Conservation (phyloP, 2,113 vertebrate genomes). For the Rhinichthys klamathensis region DNA sequence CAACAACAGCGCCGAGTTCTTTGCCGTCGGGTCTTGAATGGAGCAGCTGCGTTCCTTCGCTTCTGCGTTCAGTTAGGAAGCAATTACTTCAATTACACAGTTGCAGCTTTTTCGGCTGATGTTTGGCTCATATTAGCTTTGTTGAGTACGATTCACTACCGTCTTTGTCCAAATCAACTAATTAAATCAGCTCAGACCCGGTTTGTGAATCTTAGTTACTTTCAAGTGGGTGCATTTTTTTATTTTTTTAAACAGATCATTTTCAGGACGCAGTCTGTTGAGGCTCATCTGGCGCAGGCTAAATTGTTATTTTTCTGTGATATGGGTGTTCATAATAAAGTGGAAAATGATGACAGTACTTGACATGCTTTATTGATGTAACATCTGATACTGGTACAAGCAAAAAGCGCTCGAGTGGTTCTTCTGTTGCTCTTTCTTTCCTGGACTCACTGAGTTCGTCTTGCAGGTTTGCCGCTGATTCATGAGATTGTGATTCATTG, state of each 20-base stretch:
- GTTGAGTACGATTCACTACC: background rate
- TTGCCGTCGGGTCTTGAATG: slow-evolving; percentile 9
- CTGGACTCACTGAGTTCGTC: no score
- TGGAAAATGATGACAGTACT: background rate
- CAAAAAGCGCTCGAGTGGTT: background rate
- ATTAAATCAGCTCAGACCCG: background rate
- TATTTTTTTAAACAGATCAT: background rate
- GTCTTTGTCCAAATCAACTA: slow-evolving; percentile 10
- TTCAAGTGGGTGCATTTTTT: background rate
- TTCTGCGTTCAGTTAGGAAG: slow-evolving; percentile 2
- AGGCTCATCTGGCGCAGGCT: background rate
- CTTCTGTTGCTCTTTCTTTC: background rate
- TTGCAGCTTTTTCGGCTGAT: background rate
- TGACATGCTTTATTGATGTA: background rate
- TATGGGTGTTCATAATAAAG: background rate
- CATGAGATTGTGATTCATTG: no score
- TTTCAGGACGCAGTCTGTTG: background rate
- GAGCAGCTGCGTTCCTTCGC: background rate
- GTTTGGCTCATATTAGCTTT: background rate
- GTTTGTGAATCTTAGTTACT: background rate
- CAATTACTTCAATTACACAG: slow-evolving; percentile 19
- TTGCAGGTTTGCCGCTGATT: no score
- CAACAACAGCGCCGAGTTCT: background rate
- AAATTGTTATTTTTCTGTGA: background rate
- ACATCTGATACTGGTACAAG: background rate